Evolutionary conservation across 2,797 vertebrate genomes (phyloP).

Genomic region (Danio choprae): DNA sequence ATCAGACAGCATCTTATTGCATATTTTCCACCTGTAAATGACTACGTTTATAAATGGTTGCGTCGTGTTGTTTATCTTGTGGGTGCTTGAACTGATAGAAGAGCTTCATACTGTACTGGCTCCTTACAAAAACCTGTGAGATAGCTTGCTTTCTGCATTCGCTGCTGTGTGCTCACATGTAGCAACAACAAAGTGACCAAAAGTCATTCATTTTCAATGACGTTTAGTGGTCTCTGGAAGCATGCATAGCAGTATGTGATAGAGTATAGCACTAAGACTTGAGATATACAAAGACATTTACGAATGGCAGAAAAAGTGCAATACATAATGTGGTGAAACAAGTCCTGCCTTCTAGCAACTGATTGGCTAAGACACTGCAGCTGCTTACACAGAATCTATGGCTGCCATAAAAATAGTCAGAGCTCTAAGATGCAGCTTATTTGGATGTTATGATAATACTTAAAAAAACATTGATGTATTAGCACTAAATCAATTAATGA

Average conservation of each 20-base stretch:
- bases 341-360: too few relatives aligned
- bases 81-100: constrained; percentile 30
- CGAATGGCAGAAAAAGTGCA: too few relatives aligned
- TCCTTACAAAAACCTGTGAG: constrained; percentile 13
- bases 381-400: too few relatives aligned
- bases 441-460: too few relatives aligned
- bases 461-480: too few relatives aligned
- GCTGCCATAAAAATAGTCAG: too few relatives aligned
- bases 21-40: constrained; percentile 64
- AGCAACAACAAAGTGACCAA: not conserved
- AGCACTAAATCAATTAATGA: too few relatives aligned
- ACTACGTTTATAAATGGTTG: constrained; percentile 64
- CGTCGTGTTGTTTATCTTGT: constrained; percentile 64
- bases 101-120: constrained; percentile 17
- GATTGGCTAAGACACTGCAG: too few relatives aligned
- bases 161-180: not conserved
- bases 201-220: not conserved
- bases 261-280: not conserved
- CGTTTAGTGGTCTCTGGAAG: constrained; percentile 8
- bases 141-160: not conserved
- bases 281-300: too few relatives aligned
- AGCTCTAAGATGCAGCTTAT: too few relatives aligned
- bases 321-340: too few relatives aligned
- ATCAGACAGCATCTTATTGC: constrained; percentile 69
- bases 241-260: not conserved